Base-by-base conservation (phyloP, 2,113 vertebrate genomes). In the Cichladusa arquata region DNA sequence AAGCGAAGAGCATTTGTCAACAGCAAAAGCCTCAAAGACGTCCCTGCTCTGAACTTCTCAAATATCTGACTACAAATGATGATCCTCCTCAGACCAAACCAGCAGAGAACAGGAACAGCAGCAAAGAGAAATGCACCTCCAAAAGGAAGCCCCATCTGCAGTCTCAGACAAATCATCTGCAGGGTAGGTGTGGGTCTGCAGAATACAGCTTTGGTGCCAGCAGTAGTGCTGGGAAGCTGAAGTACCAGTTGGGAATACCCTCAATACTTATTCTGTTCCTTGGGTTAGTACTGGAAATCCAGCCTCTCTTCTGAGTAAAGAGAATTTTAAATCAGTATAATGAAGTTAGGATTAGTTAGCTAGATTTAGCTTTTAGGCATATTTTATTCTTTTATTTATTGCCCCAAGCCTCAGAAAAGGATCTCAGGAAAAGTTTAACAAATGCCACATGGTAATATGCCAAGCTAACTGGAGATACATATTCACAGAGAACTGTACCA, bases 31-130 rank as follows among this genome's bases (percentile, higher is more conserved):
- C 99, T 95, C 98, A 99, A 97, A 99, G 99, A 97, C 99, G 99
- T 96, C 99, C 99, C 72, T 99, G 99, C 98, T 99, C 99, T 15
- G 99, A 99, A 98, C 98, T 99, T 97, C 99, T 99, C 95, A 99
- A 99, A 96, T 99, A 99, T 98, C 98, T 99, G 97, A 99, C 99
- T 95, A 99, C 99, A 23, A 99, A 98, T 44, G 99, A 99, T 98
- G 99, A 99, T 98, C 98, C 98, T 97, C 98, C 99, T 97, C 99
- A 99, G 97, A 98, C 98, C 97, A 99, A 99, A 99, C 98, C 98
- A 97, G 97, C 98, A 97, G 99, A 99, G 94, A 98, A 98, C 97
- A 99, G 98, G 95, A 98, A 98, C 97, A 97, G 97, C 97, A 99
- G 98, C 98, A 98, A 98, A 97, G 99, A 99, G 96, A 99, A 99